Base-by-base conservation (phyloP, 2,113 vertebrate genomes). In the Dicerorhinus sumatrensis region DNA sequence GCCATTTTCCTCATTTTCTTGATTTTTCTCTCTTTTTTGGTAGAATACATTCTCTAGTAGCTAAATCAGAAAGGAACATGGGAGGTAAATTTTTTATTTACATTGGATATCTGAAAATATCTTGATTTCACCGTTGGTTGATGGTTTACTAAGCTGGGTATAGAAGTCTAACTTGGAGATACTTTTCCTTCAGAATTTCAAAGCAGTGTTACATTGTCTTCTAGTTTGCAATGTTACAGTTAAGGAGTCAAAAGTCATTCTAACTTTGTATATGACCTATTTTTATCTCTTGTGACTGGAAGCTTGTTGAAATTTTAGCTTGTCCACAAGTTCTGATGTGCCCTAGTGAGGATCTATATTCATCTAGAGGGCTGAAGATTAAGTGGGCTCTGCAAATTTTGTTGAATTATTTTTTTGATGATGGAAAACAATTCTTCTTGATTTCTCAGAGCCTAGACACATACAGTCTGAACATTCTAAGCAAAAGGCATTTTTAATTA, bases 391-490 rank as follows among this genome's bases (percentile, higher is more conserved):
- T 92, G 76, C 23, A 51, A 75, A 65, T 80, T 58, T 51, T 81
- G 48, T 54, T 87, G 31, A 88, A 39, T 84, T 80, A 42, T 39
- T 94, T 95, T 93, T 58, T 65, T 93, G 13, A 91, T 51, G 17
- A 9, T n/a, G n/a, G 36, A n/a, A 73, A 5, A 56, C 5, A 54
- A 25, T 87, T 90, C 2, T 95, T 46, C 17, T 6, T 36, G 31
- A 56, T 36, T 91, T 94, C 18, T 69, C n/a, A 83, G 56, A 48
- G 21, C 48, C 8, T 11, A 8, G 17, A 70, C 14, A n/a, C 48
- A 0, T 1, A 48, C 0, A 27, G 10, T 91, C 18, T 51, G 69
- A 4, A 5, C 48, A 56, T 69, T 67, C 36, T 46, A n/a, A 65
- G 16, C 27, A 25, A 69, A 86, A 18, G 60, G 33, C 5, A 2